phyloP scores from a whole-genome alignment of 30 jellyfish, hydroid and myxozoan genomes.

The Calvadosia cruxmelitensis region DNA sequence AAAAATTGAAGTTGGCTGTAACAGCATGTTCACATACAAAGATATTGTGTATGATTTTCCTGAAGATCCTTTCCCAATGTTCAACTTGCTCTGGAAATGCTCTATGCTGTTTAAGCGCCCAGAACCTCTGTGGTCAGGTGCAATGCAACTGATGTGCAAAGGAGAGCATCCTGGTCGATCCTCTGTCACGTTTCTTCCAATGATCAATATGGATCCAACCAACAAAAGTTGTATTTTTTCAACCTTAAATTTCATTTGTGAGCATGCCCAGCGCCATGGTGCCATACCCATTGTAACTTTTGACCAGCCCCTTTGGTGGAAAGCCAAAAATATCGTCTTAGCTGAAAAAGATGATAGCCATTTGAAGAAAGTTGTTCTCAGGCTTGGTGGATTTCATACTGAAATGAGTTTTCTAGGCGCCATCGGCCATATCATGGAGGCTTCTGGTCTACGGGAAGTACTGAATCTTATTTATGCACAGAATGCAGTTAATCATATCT shows the following conservation, averaged over 20 bases:
- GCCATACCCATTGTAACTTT: conserved; percentile 41
- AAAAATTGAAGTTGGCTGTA: conserved; percentile 12
- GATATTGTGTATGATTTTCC: conserved; percentile 12
- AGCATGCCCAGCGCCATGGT: conserved; percentile 21
- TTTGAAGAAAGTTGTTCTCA: conserved; percentile 8
- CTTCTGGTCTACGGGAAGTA: conserved; percentile 18
- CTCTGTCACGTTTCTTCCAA: conserved; percentile 21
- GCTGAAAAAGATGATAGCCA: conserved; percentile 14
- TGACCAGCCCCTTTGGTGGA: conserved; percentile 55
- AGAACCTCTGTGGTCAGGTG: conserved; percentile 33
- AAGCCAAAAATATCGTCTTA: conserved; percentile 7
- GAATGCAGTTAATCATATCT: conserved; percentile 22
- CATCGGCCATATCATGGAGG: conserved; percentile 21
- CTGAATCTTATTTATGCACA: conserved; percentile 22
- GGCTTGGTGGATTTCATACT: conserved; percentile 29
- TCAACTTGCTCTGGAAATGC: conserved; percentile 19
- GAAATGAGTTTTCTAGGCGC: conserved; percentile 28
- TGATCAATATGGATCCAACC: conserved; percentile 22
- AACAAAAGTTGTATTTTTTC: conserved; percentile 18
- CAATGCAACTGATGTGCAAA: conserved; percentile 14
- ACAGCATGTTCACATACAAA: too few relatives aligned
- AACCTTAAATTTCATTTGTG: conserved; percentile 20
- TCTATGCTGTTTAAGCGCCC: conserved; percentile 23
- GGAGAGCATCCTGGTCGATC: conserved; percentile 42
- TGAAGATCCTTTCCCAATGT: conserved; percentile 15